Evolutionary conservation across 2,113 vertebrate species (phyloP), one percentile per base, ranked within the genome.

Genomic region (Nycticorax nycticorax): DNA sequence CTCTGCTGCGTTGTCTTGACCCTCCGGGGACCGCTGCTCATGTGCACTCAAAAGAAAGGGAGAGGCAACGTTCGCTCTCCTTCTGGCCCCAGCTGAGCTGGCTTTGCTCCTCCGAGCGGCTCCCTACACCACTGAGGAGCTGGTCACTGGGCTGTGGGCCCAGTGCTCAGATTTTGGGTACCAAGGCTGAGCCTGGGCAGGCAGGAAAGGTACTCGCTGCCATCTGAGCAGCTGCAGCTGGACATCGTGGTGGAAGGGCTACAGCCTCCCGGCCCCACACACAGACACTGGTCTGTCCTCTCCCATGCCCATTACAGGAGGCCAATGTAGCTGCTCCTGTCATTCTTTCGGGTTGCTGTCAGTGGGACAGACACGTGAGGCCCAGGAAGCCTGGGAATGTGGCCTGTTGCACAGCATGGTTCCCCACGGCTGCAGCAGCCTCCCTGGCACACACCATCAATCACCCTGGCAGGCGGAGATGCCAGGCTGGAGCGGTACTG

Each of bases 241-340:
- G 32, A 37, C 26, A 9, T 24, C 1, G 1, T 8, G 18, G 22
- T 30, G 39, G 37, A 33, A 85, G 27, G 55, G 59, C 52, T 13
- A 3, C 43, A 79, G 47, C 28, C 28, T 78, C 14, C n/a, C 1
- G 0, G 33, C 28, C 32, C 41, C 48, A 55, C 47, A 14, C 0
- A 3, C 41, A 60, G 28, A 19, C 4, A 1, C 55, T 57, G 35
- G 17, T 69, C 18, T 89, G 33, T 93, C 16, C 28, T 77, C 30
- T 85, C 59, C 0, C 0, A 0, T 32, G 55, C 22, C 55, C 23
- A 39, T 9, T 33, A 52, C 14, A 45, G 41, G 21, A 68, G 62
- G 10, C n/a, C 35, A 0, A 1, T 19, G 27, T 68, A 92, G 45
- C 60, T 78, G 35, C 27, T 93, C 27, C 45, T 90, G 47, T 78